Base-by-base conservation (phyloP, 1,140 invertebrate genomes). In the Zaprionus inermis region DNA sequence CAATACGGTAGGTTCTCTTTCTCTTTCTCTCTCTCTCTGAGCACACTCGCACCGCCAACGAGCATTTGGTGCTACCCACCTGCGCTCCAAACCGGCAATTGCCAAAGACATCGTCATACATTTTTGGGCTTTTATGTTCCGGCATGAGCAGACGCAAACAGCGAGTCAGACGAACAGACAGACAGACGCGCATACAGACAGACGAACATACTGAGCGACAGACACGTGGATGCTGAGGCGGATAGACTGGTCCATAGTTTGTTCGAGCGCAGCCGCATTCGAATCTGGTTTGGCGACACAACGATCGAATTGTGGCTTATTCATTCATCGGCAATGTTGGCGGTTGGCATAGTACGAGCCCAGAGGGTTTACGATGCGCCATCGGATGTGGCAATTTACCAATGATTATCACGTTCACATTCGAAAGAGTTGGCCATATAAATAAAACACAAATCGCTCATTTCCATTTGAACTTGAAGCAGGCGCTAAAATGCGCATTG, bases 401-500 rank as follows among this genome's bases (percentile, higher is more conserved):
- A 73, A 89, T 88, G 67, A 65, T 71, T 72, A 88, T 78, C 84
- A 80, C 84, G 84, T 89, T 72, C 54, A 52, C 60, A 78, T 86
- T 82, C 69, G 55, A 81, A 76, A 78, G 75, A 67, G 52, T 63
- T 76, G 68, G 56, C 59, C 49, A 83, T 75, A 28, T 57, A 83
- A 79, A 72, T 49, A 64, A 79, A 67, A 73, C 54, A 68, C 59
- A 58, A 55, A 46, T 46, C 52, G 54, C 54, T 79, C 64, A 86
- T 86, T 83, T 83, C 69, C 83, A 86, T 88, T 89, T 79, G 84
- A 88, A 88, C 83, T 89, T 88, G 84, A 81, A 59, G 44, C 70
- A 83, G 84, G 79, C 84, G 77, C 74, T 83, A 75, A 83, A 79
- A 78, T 89, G 79, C 83, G 83, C 79, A 77, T 72, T 83, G 52